phyloP scores from a whole-genome alignment of 1,140 invertebrate species.

The Zaprionus inermis region DNA sequence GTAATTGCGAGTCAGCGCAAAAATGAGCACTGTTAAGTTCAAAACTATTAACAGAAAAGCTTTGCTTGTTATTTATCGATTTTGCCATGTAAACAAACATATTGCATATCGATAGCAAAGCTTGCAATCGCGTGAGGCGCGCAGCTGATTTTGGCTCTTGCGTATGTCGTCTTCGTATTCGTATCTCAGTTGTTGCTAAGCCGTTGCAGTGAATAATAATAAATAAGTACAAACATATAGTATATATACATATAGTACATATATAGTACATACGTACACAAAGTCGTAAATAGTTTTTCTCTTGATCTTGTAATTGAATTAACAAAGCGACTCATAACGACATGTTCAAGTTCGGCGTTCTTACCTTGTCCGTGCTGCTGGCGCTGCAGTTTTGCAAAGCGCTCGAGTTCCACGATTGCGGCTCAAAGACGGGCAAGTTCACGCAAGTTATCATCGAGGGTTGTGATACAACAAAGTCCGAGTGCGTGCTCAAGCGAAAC shows the following conservation, averaged over 20 bases:
- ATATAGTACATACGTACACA: neutral
- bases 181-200: slow-evolving; percentile 65
- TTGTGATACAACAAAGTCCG: slow-evolving; percentile 85
- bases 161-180: slow-evolving; percentile 35
- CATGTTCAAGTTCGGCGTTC: slow-evolving; percentile 60
- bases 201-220: slow-evolving; percentile 31
- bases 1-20: neutral
- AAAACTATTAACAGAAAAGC: slow-evolving; percentile 17
- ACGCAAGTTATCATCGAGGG: slow-evolving; percentile 85
- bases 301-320: slow-evolving; percentile 70
- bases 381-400: slow-evolving; percentile 42
- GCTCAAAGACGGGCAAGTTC: slow-evolving; percentile 86
- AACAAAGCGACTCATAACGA: slow-evolving; percentile 33
- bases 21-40: neutral
- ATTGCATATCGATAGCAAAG: slow-evolving; percentile 34
- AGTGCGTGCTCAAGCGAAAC: slow-evolving; percentile 87
- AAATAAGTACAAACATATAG: neutral
- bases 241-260: neutral
- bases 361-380: slow-evolving; percentile 54
- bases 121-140: slow-evolving; percentile 41
- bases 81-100: neutral
- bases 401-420: slow-evolving; percentile 75
- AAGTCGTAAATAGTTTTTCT: neutral
- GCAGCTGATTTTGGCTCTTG: slow-evolving; percentile 57
- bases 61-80: neutral